phyloP scores from a whole-genome alignment of 2,797 vertebrate genomes.

The Acanthiza pusilla region DNA sequence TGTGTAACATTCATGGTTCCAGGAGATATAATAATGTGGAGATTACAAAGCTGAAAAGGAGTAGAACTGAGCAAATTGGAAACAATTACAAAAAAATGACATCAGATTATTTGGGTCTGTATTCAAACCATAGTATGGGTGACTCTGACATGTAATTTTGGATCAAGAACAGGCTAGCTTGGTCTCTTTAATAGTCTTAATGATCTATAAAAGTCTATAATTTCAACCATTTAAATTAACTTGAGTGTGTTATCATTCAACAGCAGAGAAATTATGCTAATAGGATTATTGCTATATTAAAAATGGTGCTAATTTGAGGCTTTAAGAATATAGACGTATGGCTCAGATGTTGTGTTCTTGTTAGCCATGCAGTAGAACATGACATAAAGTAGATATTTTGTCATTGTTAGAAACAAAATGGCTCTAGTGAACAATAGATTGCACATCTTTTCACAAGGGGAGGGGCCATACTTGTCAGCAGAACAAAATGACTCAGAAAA shows the following conservation, averaged over 20 bases:
- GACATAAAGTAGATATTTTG: conserved; percentile 42
- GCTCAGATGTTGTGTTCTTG: neutral
- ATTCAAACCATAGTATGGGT: neutral
- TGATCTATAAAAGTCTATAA: conserved; percentile 7
- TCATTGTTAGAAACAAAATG: conserved; percentile 30
- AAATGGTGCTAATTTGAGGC: conserved; percentile 43
- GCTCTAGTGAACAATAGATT: conserved; percentile 20
- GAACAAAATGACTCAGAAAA: neutral
- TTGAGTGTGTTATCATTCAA: conserved; percentile 5
- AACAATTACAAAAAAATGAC: neutral
- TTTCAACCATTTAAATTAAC: conserved; percentile 33
- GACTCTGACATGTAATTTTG: neutral
- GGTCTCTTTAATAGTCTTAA: neutral
- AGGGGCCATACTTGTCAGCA: neutral
- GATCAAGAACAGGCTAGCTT: neutral
- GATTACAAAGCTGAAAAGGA: neutral
- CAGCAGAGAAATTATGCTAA: conserved; percentile 39
- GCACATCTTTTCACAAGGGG: neutral
- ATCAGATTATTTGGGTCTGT: neutral
- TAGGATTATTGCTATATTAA: conserved; percentile 50
- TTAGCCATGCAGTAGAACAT: conserved; percentile 7
- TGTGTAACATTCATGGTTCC: neutral
- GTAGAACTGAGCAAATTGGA: neutral
- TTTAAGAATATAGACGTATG: conserved; percentile 28
- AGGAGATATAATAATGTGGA: neutral